Base-by-base conservation (phyloP, 2,888 invertebrate species). In the Drosophila borealis region DNA sequence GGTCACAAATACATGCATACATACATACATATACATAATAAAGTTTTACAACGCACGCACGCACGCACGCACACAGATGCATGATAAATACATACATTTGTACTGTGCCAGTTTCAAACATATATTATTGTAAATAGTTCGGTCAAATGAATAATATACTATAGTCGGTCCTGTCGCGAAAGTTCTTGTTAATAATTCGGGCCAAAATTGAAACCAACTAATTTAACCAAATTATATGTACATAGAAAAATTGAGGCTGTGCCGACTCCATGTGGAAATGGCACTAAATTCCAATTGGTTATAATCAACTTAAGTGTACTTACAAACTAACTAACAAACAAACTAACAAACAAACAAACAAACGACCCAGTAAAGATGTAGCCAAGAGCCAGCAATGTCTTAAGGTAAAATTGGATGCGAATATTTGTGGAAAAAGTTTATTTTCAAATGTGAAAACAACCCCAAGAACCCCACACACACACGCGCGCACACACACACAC, bases 31-130 rank as follows among this genome's bases (percentile, higher is more conserved):
- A 81, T 29, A 29, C 29, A 74, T 59, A 57, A 59, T 50, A 64
- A 69, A 78, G 66, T 72, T 72, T 62, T 33, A 50, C 49, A 39
- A 42, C 54, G 21, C 55, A 51, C 51, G 17, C 21, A 63, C 33
- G 17, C 17, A 54, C 36, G 29, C 17, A 51, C 34, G 53, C 37
- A 36, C 4, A 29, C 37, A 36, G 2, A 29, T 10, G 36, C 9
- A 51, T 6, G 25, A 25, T n/a, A 50, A 6, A 36, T 14, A 39
- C n/a, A 9, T 5, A 21, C 4, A 21, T 34, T 17, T 10, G n/a
- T 44, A 6, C 19, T 29, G 14, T n/a, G n/a, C 36, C 36, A 36
- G 29, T 29, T 29, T 29, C 8, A 29, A 8, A 8, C 8, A 29
- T 8, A 29, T 29, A 29, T 29, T 8, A 8, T 8, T 29, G 29